These are phyloP conservation scores for Didymodactylos carnosus DNA, from an alignment of 2,888 invertebrate species.

Conservation along the genomic window DNA sequence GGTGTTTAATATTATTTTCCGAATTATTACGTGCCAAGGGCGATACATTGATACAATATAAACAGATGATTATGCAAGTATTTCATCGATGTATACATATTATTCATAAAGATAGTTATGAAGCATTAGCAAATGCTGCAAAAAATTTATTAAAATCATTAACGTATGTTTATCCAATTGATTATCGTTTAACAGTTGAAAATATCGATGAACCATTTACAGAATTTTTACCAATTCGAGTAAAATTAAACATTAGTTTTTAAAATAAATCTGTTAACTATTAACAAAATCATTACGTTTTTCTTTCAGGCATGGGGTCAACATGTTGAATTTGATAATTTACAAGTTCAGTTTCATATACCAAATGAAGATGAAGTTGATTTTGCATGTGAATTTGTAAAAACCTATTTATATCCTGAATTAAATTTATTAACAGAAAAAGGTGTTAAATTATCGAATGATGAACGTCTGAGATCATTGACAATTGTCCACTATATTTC, in stretches of 20 bases:
- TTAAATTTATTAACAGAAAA: not conserved
- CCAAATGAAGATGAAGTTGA: conserved; percentile 50
- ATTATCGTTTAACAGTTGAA: conserved; percentile 42
- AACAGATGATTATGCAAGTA: conserved; percentile 46
- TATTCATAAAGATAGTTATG: conserved; percentile 47
- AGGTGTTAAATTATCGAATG: not conserved
- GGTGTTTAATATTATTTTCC: not conserved
- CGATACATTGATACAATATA: conserved; percentile 45
- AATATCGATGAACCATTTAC: conserved; percentile 46
- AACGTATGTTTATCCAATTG: conserved; percentile 41
- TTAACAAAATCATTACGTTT: too few species aligned
- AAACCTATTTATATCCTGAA: not conserved
- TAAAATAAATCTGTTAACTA: too few species aligned
- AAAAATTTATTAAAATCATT: conserved; percentile 42
- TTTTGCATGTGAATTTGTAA: not conserved
- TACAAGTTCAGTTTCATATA: conserved; percentile 55
- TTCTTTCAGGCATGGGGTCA: conserved; percentile 8
- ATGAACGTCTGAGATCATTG: not conserved
- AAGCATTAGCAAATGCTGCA: conserved; percentile 45
- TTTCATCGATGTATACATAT: conserved; percentile 51
- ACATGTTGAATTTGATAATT: conserved; percentile 44
- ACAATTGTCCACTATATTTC: not conserved
- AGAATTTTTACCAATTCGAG: conserved; percentile 50
- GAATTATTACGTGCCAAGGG: conserved; percentile 48
- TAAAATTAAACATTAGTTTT: too few species aligned